phyloP scores from a whole-genome alignment of 1,140 invertebrate species.

The Trichonephila clavipes region DNA sequence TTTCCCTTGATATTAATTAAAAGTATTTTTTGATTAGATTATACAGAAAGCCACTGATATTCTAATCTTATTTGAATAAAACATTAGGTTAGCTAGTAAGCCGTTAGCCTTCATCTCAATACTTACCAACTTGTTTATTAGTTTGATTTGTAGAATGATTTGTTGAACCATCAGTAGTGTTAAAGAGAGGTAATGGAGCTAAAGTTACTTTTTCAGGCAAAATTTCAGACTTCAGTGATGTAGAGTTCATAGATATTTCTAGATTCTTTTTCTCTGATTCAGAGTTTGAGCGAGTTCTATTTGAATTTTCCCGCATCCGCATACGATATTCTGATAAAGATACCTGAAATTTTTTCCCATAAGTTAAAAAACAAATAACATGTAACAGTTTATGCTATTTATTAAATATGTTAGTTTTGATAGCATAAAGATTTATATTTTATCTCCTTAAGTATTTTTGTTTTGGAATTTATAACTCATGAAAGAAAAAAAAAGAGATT shows the following conservation, averaged over 20 bases:
- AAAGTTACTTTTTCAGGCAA: constrained; percentile 58
- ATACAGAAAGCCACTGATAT: too few species aligned
- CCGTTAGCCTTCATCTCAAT: not conserved
- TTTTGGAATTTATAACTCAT: too few species aligned
- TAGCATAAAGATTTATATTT: too few species aligned
- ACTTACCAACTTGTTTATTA: constrained; percentile 32
- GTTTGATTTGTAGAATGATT: not conserved
- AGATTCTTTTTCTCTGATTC: constrained; percentile 10
- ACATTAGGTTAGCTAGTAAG: not conserved
- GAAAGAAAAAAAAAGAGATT: too few species aligned
- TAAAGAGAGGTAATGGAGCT: constrained; percentile 53
- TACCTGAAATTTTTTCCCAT: not conserved
- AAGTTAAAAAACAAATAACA: not conserved
- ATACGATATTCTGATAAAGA: constrained; percentile 71
- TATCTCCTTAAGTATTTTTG: too few species aligned
- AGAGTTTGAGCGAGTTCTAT: not conserved
- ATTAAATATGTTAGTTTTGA: too few species aligned
- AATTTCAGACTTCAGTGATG: not conserved
- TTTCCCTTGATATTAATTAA: too few species aligned
- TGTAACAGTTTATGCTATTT: too few species aligned
- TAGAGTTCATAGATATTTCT: not conserved
- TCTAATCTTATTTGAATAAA: too few species aligned
- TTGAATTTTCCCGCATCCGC: constrained; percentile 59
- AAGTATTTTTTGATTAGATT: too few species aligned
- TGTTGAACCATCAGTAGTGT: not conserved